Base-by-base conservation (phyloP, 2,797 vertebrate genomes). In the Octomys mimax region DNA sequence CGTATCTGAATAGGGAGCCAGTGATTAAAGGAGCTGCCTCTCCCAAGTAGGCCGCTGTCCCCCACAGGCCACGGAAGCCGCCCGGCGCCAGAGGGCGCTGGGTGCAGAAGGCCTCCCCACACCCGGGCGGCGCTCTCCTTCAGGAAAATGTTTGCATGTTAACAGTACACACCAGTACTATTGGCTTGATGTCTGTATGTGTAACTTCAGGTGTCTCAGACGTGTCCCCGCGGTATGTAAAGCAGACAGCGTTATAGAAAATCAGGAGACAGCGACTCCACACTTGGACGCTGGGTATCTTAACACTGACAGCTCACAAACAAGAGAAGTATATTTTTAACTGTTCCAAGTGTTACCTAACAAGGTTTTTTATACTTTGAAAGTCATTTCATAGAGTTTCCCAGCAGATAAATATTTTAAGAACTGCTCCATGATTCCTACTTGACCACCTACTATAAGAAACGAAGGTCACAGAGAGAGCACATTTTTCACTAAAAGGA, bases 1-100 rank as follows among this genome's bases (percentile, higher is more conserved):
- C 99, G 0, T 99, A 99, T 99, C 99, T 99, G 98, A 99, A 99
- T 98, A 99, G 99, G 98, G 99, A 99, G 96, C 99, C 99, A 0
- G 99, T 99, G 79, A 99, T 99, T 96, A 99, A 99, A 99, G 99
- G 99, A 98, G 99, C 99, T 4, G 97, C 98, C 96, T 99, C 99
- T 94, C 98, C 98, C 84, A 98, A 98, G 96, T 98, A 98, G 98
- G 98, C 89, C 68, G 91, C 97, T 91, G 59, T 93, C 93, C 97
- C 54, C 14, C 14, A 4, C 54, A 18, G 54, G 54, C 98, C 96
- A 89, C 78, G 97, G 98, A 98, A 99, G 99, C 99, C 98, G 98
- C 98, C 95, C 97, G 97, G 98, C 98, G 98, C 97, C 98, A 98
- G 97, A 98, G 98, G 98, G 98, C 96, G 98, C 98, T 97, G 98